phyloP scores from a whole-genome alignment of 2,888 invertebrate genomes.

The Nemotelus nigrinus region DNA sequence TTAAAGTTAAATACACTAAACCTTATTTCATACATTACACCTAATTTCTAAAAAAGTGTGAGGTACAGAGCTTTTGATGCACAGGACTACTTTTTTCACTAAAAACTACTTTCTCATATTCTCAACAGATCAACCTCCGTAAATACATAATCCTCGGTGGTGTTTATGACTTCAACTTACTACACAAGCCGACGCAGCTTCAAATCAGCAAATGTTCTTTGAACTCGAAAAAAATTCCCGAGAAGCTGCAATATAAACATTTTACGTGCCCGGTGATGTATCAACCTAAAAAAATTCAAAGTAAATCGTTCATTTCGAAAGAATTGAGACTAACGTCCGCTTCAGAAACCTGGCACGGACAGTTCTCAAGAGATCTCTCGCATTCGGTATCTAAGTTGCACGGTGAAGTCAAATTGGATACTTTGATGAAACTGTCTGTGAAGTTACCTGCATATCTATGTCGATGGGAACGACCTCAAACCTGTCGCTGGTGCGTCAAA shows the following conservation, averaged over 20 bases:
- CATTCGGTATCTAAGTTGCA: not conserved
- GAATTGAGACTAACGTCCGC: not conserved
- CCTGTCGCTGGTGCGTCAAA: slow-evolving; percentile 18
- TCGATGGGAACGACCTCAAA: slow-evolving; percentile 10
- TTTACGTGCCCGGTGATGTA: not conserved
- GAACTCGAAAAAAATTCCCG: not conserved
- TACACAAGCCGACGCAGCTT: slow-evolving; percentile 55
- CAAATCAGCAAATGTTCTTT: not conserved
- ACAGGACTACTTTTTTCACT: no score
- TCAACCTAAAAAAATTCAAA: not conserved
- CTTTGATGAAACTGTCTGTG: not conserved
- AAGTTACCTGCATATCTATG: slow-evolving; percentile 18
- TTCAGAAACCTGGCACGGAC: not conserved
- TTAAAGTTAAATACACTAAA: no score
- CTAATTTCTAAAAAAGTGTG: no score
- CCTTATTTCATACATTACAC: no score
- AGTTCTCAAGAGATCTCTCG: not conserved
- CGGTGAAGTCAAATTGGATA: not conserved
- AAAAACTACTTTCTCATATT: no score
- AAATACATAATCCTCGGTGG: slow-evolving; percentile 59
- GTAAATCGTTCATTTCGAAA: not conserved
- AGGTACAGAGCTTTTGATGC: no score
- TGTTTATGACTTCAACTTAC: slow-evolving; percentile 57
- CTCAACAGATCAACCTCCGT: slow-evolving; percentile 58
- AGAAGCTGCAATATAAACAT: slow-evolving; percentile 9